Evolutionary conservation across 2,797 vertebrate genomes (phyloP), one percentile per base, ranked within the genome.

Genomic region (Sylvilagus floridanus): DNA sequence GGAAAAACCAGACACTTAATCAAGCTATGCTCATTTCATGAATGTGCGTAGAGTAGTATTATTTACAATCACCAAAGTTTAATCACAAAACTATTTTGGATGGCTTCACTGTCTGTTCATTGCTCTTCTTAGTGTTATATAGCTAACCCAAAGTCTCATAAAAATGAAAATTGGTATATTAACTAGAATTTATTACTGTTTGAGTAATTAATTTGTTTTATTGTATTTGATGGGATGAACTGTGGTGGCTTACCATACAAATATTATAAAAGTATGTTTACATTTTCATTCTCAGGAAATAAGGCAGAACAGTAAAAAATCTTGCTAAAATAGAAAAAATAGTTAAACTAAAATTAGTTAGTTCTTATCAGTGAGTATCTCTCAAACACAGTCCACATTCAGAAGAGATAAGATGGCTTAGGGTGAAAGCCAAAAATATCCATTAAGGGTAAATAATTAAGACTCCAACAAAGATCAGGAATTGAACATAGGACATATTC

Each of bases 131-230:
- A 65, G 50, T 86, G 16, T 93, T 89, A 84, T 69, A 77, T 63
- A 60, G 76, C 42, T 87, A 57, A 84, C 12, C 42, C 47, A 73
- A 47, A 54, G 9, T 73, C 42, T 87, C 60, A 91, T 77, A 73
- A 94, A 96, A 96, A 88, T 92, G 5, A 86, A 95, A 84, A 84
- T 69, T 73, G 14, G 9, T 42, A 32, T 84, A 84, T 81, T 87
- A 84, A 91, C 91, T 87, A 95, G 62, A 95, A 66, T 87, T 85
- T 22, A 1, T 7, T 93, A 89, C 63, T 69, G 65, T 89, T 60
- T 96, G 71, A 87, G 63, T 26, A 81, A 85, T 81, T 66, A 93
- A 91, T 60, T 69, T 84, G 11, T 30, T 94, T 93, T 93, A 82
- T 26, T 88, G 42, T 75, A 42, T 88, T 91, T 85, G 4, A 17